Base-by-base conservation (phyloP, 2,113 vertebrate genomes). In the Micromys minutus region DNA sequence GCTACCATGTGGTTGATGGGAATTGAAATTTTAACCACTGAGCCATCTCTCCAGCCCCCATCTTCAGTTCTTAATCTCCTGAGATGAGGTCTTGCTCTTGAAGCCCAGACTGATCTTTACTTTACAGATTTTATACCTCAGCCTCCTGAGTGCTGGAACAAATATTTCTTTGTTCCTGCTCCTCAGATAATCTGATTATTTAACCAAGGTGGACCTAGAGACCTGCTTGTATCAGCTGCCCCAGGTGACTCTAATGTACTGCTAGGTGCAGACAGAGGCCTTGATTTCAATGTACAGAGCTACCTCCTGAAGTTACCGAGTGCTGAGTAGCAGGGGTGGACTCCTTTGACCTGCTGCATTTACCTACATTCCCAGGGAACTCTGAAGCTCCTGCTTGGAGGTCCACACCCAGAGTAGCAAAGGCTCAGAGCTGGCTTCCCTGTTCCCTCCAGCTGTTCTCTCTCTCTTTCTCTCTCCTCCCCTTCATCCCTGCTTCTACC, bases 341-440 rank as follows among this genome's bases (percentile, higher is more conserved):
- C n/a, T 47, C 31, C 55, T 55, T 22, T 80, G 21, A 45, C 71
- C 31, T 24, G 8, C 57, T 47, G 47, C 50, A 34, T 16, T 71
- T 26, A 17, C 22, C 6, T 26, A 9, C 52, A 4, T 31, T 76
- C 61, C 55, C 15, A 19, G 45, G 55, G 1, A 72, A n/a, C 36
- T 0, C 10, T 0, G 1, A 24, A 39, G 59, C 59, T 71, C 5
- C 50, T 7, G 67, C 31, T 55, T 2, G 1, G 34, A 36, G 34
- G 76, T 26, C 21, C 42, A 34, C 11, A 75, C 42, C 5, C 24
- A 10, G 19, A 17, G 11, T 0, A 10, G 52, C 29, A 0, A 2
- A 4, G n/a, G 71, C 0, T 63, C 12, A 7, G 57, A 3, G 21
- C 79, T 45, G n/a, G 31, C 50, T 76, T 71, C 22, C 31, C 52